phyloP scores from a whole-genome alignment of 2,888 invertebrate genomes.

The Leucoma salicis region DNA sequence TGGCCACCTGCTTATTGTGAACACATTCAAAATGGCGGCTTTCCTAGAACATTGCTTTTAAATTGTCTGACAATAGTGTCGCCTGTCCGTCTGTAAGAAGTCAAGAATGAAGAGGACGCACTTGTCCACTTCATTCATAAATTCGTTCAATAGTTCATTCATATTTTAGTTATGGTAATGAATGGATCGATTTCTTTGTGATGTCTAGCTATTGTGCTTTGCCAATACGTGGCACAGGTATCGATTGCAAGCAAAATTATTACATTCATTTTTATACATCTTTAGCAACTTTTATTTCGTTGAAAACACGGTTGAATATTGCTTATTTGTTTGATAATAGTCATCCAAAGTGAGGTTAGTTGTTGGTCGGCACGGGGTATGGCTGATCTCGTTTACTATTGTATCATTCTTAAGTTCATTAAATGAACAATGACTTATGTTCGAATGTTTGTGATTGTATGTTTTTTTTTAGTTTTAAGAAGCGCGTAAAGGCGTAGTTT shows the following conservation, averaged over 20 bases:
- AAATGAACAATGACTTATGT: slow-evolving; percentile 33
- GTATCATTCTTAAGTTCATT: slow-evolving; percentile 46
- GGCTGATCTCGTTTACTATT: slow-evolving; percentile 40
- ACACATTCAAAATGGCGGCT: slow-evolving; percentile 25
- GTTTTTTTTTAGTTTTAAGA: slow-evolving; percentile 18
- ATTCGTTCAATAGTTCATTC: slow-evolving; percentile 65
- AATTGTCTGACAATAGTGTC: slow-evolving; percentile 53
- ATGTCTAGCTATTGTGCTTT: slow-evolving; percentile 33
- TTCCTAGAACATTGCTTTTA: slow-evolving; percentile 56
- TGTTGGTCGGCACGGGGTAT: slow-evolving; percentile 14
- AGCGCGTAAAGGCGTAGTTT: slow-evolving; percentile 19
- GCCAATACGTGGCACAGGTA: slow-evolving; percentile 49
- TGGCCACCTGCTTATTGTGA: slow-evolving; percentile 60
- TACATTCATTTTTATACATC: background rate
- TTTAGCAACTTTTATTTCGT: slow-evolving; percentile 1
- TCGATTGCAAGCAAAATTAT: slow-evolving; percentile 23
- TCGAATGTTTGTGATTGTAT: slow-evolving; percentile 19
- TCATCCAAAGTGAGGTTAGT: slow-evolving; percentile 3
- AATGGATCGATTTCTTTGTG: slow-evolving; percentile 55
- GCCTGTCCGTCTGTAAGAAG: slow-evolving; percentile 54
- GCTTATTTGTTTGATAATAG: background rate
- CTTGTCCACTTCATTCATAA: slow-evolving; percentile 48
- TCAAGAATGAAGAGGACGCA: slow-evolving; percentile 57
- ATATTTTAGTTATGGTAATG: slow-evolving; percentile 55
- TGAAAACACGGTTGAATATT: background rate